Conservation (phyloP, 2,888 invertebrate species). For the Adineta ricciae region DNA sequence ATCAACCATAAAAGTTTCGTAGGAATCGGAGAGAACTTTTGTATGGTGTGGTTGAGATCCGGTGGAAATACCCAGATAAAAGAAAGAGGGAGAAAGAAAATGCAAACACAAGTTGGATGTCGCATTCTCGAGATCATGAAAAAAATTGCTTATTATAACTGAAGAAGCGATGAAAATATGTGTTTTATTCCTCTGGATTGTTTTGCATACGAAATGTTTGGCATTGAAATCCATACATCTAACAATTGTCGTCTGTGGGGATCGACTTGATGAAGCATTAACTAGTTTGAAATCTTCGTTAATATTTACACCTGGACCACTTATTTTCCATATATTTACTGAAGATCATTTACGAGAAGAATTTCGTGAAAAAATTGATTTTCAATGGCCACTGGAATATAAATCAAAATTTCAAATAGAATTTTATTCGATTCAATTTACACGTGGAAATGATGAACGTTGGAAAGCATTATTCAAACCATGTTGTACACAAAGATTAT, state of each 20-base stretch:
- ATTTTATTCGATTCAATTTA: conserved; percentile 21
- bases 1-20: too few species aligned
- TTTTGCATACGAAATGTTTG: neutral
- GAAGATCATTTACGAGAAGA: conserved; percentile 62
- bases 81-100: too few species aligned
- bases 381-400: conserved; percentile 59
- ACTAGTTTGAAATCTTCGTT: conserved; percentile 78
- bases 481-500: conserved; percentile 82
- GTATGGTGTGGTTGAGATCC: too few species aligned
- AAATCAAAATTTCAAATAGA: conserved; percentile 17
- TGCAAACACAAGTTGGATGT: too few species aligned
- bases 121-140: too few species aligned
- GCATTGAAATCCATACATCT: neutral
- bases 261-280: conserved; percentile 66
- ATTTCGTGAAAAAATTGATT: conserved; percentile 59
- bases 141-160: too few species aligned
- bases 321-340: conserved; percentile 69
- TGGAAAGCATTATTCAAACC: conserved; percentile 84
- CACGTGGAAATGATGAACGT: conserved; percentile 57
- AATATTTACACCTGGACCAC: conserved; percentile 59
- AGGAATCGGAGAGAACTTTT: too few species aligned
- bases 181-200: neutral
- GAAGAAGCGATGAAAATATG: neutral
- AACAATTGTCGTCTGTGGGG: neutral
- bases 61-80: too few species aligned